These are phyloP conservation scores for Caenorhabditis inopinata DNA, from an alignment of 1,140 invertebrate genomes.

Conservation along the genomic window DNA sequence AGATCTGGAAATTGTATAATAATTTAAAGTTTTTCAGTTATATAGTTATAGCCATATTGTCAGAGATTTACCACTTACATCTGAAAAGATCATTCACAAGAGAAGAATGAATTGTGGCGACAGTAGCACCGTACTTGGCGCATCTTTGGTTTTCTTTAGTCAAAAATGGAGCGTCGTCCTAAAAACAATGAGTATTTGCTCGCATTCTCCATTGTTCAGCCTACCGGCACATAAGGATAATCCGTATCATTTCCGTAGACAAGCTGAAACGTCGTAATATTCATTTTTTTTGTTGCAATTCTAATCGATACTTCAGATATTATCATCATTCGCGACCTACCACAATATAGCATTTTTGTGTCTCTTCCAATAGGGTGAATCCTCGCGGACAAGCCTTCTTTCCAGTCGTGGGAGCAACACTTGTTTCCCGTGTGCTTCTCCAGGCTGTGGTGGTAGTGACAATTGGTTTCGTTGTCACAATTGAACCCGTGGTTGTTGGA, in stretches of 20 bases:
- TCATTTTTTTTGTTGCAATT: neutral
- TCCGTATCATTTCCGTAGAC: constrained; percentile 17
- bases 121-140: neutral
- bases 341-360: constrained; percentile 21
- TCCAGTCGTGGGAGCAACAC: neutral
- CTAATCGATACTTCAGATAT: neutral
- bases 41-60: too few species aligned
- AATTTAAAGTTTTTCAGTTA: too few species aligned
- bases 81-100: neutral
- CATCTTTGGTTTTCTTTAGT: constrained; percentile 12
- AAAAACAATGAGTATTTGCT: neutral
- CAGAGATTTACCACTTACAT: neutral
- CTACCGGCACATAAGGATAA: neutral
- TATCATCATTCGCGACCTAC: neutral
- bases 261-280: neutral
- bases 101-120: neutral
- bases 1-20: too few species aligned
- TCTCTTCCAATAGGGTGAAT: neutral
- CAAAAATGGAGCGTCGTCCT: constrained; percentile 12
- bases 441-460: neutral
- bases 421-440: neutral
- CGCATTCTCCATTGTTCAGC: neutral
- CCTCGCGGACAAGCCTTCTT: neutral
- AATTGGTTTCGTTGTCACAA: neutral
- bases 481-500: neutral